Base-by-base conservation (phyloP, 2,888 invertebrate species). In the Nomada flava region DNA sequence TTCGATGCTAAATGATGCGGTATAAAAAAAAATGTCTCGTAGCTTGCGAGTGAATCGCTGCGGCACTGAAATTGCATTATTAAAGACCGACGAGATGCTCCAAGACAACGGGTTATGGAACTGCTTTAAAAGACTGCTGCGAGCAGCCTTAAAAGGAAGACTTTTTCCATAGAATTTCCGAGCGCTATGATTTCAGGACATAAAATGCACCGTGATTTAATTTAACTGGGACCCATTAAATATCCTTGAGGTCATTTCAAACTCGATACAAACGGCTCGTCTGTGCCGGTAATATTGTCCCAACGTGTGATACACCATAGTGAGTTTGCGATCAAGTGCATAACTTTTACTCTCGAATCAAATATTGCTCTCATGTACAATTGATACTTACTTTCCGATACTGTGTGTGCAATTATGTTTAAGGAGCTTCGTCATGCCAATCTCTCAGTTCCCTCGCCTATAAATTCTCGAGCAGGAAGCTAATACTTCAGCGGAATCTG, bases 221-320 rank as follows among this genome's bases (percentile, higher is more conserved):
- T 63, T 26, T 23, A 53, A 62, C 60, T 67, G 65, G 44, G 57
- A 80, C 77, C 78, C 80, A 82, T 86, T 84, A 79, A 86, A 71
- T 74, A 83, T 53, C 15, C 15, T 62, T 13, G 29, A 36, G 20
- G 53, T 62, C 23, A 62, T 70, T 29, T 70, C 36, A n/a, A 57
- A 57, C 59, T 18, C n/a, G 23, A 26, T 62, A 52, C 13, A n/a
- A 72, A 57, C 55, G 11, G 26, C 29, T 29, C 26, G 76, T 42
- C 47, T 42, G 60, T 26, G 53, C 50, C n/a, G 15, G 47, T 26
- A 64, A 59, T 60, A 84, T 75, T 47, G 65, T 36, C 36, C 7
- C 36, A 36, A 36, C 36, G 36, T 75, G 73, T 59, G 13, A 44
- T 29, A 62, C 29, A 26, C 11, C 10, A 15, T 67, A 74, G 50